Evolutionary conservation across 30 jellyfish, hydroid and myxozoan genomes (phyloP).

Genomic region (Hydra vulgaris): DNA sequence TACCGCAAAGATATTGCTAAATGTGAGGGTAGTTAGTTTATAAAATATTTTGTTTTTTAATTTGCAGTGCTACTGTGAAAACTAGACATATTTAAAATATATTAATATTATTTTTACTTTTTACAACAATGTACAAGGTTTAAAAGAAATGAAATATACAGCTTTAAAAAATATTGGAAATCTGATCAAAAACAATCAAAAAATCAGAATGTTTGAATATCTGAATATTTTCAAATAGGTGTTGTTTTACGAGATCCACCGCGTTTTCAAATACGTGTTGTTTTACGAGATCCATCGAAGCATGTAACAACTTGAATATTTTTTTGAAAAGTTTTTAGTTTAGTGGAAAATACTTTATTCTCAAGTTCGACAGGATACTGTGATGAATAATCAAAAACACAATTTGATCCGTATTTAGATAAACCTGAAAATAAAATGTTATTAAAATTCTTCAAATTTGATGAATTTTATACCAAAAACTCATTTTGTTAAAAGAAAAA

Average conservation of each 20-base stretch:
- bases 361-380: slow-evolving; percentile 44
- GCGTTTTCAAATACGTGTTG: slow-evolving; percentile 1
- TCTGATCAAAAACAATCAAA: not conserved
- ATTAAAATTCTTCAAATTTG: too few species aligned
- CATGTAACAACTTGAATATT: slow-evolving; percentile 20
- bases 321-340: slow-evolving; percentile 6
- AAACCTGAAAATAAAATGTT: too few species aligned
- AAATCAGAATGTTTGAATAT: too few species aligned
- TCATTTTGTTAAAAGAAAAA: too few species aligned
- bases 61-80: too few species aligned
- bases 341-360: slow-evolving; percentile 33
- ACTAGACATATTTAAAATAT: too few species aligned
- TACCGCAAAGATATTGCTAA: too few species aligned
- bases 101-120: too few species aligned
- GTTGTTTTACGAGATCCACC: not conserved
- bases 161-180: too few species aligned
- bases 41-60: too few species aligned
- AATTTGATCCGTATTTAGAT: not conserved
- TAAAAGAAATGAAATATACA: not conserved
- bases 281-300: slow-evolving; percentile 14
- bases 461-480: too few species aligned
- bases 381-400: not conserved
- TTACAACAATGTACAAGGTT: not conserved
- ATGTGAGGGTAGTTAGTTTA: too few species aligned
- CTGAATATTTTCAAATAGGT: not conserved